These are phyloP conservation scores for Phalacrocorax brasilianus DNA, from an alignment of 2,113 vertebrate species.

Conservation along the genomic window DNA sequence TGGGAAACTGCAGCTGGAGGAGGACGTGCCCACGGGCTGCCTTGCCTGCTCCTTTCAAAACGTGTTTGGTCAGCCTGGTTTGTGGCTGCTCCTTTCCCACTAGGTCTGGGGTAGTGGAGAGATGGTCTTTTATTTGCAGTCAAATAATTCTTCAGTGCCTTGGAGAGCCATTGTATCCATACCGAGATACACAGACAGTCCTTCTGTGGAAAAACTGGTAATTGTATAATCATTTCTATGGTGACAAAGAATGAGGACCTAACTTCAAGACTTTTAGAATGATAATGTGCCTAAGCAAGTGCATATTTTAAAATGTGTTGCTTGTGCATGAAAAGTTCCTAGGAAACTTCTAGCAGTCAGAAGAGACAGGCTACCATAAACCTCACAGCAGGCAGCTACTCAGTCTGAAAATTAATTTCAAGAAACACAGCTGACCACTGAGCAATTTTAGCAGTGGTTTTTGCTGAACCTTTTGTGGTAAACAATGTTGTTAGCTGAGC, in stretches of 20 bases:
- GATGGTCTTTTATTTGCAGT: neutral
- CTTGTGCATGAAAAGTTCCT: slow-evolving; percentile 8
- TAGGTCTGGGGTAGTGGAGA: neutral
- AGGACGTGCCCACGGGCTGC: neutral
- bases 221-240: slow-evolving; percentile 67
- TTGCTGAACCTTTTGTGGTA: slow-evolving; percentile 37
- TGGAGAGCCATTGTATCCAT: neutral
- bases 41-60: neutral
- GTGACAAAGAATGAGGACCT: slow-evolving; percentile 44
- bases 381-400: slow-evolving; percentile 32
- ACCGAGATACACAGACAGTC: slow-evolving; percentile 2
- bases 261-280: slow-evolving; percentile 59
- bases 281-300: slow-evolving; percentile 51
- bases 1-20: neutral
- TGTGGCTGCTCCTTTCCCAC: neutral
- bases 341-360: slow-evolving; percentile 25
- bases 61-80: neutral
- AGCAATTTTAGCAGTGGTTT: slow-evolving; percentile 51
- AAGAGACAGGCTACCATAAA: slow-evolving; percentile 16
- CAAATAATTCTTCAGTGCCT: neutral
- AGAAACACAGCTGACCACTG: slow-evolving; percentile 42
- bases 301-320: slow-evolving; percentile 28
- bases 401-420: slow-evolving; percentile 67
- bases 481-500: slow-evolving; percentile 45
- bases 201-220: slow-evolving; percentile 9